phyloP scores from a whole-genome alignment of 2,888 invertebrate genomes.

The Dynastes tityus region DNA sequence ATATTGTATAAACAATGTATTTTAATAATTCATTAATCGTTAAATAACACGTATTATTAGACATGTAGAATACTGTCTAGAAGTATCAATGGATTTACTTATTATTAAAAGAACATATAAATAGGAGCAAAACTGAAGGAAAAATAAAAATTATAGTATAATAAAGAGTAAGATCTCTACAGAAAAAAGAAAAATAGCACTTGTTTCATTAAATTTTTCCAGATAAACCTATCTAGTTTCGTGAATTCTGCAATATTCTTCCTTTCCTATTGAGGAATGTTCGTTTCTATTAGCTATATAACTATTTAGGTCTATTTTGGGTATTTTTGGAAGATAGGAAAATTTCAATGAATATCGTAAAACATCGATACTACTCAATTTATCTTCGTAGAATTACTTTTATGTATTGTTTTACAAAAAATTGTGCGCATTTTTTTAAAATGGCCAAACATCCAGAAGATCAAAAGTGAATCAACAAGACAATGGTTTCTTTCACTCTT shows the following conservation, averaged over 20 bases:
- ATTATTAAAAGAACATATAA: constrained; percentile 45
- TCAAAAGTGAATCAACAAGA: background rate
- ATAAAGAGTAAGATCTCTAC: constrained; percentile 35
- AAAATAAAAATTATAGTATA: constrained; percentile 34
- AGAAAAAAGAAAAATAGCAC: constrained; percentile 41
- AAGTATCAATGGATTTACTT: constrained; percentile 48
- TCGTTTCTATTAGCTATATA: constrained; percentile 21
- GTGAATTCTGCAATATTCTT: constrained; percentile 22
- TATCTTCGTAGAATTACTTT: background rate
- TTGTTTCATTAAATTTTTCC: no score
- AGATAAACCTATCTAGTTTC: constrained; percentile 17
- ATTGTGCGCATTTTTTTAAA: constrained; percentile 42
- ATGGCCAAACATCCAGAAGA: constrained; percentile 20
- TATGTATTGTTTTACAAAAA: constrained; percentile 15
- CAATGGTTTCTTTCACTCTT: background rate
- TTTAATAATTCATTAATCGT: constrained; percentile 54
- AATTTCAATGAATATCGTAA: background rate
- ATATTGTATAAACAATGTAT: constrained; percentile 68
- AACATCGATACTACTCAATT: constrained; percentile 28
- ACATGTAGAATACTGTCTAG: constrained; percentile 54
- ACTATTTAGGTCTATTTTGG: constrained; percentile 38
- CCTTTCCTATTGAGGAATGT: constrained; percentile 45
- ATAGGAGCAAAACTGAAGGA: constrained; percentile 44
- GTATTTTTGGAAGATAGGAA: background rate
- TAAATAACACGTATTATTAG: constrained; percentile 48